Evolutionary conservation across 2,888 invertebrate species (phyloP).

Genomic region (Ochropleura plecta): DNA sequence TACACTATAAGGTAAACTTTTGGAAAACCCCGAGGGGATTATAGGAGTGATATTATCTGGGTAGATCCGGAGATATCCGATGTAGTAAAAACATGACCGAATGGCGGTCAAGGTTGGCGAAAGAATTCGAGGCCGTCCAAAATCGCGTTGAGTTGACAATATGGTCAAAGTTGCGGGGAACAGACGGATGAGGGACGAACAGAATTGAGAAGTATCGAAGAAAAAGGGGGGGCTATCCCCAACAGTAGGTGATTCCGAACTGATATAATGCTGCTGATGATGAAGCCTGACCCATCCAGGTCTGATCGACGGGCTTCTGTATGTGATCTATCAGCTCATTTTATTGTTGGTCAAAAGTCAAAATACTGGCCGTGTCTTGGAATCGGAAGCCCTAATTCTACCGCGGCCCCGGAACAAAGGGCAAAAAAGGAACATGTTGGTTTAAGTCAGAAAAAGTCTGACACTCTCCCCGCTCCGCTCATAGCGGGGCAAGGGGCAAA

Average conservation of each 20-base stretch:
- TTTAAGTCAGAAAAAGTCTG: no score
- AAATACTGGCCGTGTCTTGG: background rate
- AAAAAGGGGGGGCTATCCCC: background rate
- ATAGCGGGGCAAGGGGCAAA: no score
- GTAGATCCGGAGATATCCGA: background rate
- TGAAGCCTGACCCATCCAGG: background rate
- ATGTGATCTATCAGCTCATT: background rate
- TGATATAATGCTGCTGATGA: background rate
- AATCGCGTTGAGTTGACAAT: background rate
- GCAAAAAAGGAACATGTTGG: no score
- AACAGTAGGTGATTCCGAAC: background rate
- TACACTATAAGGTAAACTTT: no score
- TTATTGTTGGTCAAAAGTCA: background rate
- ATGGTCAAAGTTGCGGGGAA: background rate
- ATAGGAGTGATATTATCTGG: no score
- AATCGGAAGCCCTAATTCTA: no score
- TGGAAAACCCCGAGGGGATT: no score
- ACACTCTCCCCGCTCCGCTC: no score
- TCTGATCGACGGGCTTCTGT: background rate
- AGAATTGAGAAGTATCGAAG: background rate
- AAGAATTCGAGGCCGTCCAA: background rate
- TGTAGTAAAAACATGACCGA: background rate
- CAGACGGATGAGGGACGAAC: background rate
- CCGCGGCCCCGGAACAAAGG: no score
- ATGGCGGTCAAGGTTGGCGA: background rate